phyloP scores from a whole-genome alignment of 2,888 invertebrate species.

The Mycalesis mineus region DNA sequence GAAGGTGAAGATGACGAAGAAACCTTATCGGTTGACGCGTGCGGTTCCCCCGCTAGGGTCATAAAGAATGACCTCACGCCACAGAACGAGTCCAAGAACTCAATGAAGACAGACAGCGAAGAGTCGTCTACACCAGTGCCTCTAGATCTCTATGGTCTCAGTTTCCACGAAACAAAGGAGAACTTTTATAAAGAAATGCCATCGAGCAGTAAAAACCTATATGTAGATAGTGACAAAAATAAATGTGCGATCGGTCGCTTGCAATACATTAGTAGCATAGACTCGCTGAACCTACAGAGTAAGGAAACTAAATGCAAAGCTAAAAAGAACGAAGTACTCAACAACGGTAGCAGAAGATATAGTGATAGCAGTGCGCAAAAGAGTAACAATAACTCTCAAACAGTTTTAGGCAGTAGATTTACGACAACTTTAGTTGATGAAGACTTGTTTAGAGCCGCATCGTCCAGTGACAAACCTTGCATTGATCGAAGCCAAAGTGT shows the following conservation, averaged over 20 bases:
- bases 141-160: constrained; percentile 56
- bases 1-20: constrained; percentile 80
- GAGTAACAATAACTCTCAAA: constrained; percentile 41
- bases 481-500: constrained; percentile 32
- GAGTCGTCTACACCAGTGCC: constrained; percentile 47
- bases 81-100: constrained; percentile 33
- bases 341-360: constrained; percentile 60
- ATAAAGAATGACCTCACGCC: constrained; percentile 62
- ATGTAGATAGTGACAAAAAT: constrained; percentile 51
- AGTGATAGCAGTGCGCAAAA: constrained; percentile 65
- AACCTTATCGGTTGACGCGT: constrained; percentile 75
- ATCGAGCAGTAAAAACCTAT: constrained; percentile 65
- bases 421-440: constrained; percentile 65
- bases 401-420: constrained; percentile 55
- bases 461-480: constrained; percentile 47
- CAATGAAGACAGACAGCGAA: constrained; percentile 37
- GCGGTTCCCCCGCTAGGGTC: constrained; percentile 54
- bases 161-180: constrained; percentile 60
- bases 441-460: constrained; percentile 45
- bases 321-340: constrained; percentile 51
- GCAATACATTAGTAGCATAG: constrained; percentile 44
- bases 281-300: constrained; percentile 49
- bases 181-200: constrained; percentile 63
- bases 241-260: constrained; percentile 50
- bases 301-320: constrained; percentile 42